These are phyloP conservation scores for Festucalex cinctus DNA, from an alignment of 2,113 vertebrate species.

Conservation along the genomic window DNA sequence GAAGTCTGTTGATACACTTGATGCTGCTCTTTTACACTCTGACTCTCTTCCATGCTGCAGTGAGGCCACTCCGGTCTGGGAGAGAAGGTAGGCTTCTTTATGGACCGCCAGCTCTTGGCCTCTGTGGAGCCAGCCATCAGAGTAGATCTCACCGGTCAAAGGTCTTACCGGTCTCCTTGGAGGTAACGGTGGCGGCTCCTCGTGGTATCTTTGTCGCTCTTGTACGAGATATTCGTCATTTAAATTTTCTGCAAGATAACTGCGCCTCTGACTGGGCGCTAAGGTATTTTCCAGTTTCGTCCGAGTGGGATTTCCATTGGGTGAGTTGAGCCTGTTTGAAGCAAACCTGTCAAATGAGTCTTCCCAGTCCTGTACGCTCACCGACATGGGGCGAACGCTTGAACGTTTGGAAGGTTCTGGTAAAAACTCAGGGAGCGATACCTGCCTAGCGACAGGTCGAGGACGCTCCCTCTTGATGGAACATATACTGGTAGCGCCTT, in stretches of 20 bases:
- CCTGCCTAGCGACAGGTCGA: conserved; percentile 66
- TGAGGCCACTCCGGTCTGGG: conserved; percentile 71
- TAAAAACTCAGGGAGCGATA: conserved; percentile 65
- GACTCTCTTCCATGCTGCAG: conserved; percentile 55
- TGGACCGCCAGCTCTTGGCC: conserved; percentile 74
- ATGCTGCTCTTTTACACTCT: conserved; percentile 42
- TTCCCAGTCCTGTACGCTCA: conserved; percentile 75
- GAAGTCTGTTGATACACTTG: conserved; percentile 40
- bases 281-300: conserved; percentile 30
- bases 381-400: conserved; percentile 50
- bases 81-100: conserved; percentile 74
- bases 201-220: conserved; percentile 31
- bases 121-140: conserved; percentile 71
- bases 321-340: conserved; percentile 78
- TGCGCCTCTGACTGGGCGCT: conserved; percentile 15
- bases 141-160: conserved; percentile 55
- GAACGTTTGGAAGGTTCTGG: conserved; percentile 33
- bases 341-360: conserved; percentile 88
- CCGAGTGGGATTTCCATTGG: conserved; percentile 35
- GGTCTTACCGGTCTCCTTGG: conserved; percentile 58
- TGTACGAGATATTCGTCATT: conserved; percentile 10
- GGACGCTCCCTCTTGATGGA: conserved; percentile 63
- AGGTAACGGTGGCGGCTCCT: conserved; percentile 64
- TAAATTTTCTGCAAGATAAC: conserved; percentile 8
- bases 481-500: conserved; percentile 33